phyloP scores from a whole-genome alignment of 2,113 vertebrate species.

The Chascanopsetta lugubris region DNA sequence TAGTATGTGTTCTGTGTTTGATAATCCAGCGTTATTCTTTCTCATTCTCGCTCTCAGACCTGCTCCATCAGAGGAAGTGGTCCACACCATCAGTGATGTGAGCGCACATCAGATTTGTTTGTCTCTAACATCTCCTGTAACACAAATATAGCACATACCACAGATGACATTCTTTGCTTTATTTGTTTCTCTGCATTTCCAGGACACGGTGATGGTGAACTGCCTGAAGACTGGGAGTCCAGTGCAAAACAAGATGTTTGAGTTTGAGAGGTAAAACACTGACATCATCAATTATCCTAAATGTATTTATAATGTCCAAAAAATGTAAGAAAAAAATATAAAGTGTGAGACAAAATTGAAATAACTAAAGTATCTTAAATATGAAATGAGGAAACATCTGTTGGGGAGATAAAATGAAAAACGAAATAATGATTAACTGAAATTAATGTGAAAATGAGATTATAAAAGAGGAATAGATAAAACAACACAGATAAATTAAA shows the following conservation, averaged over 20 bases:
- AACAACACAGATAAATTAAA: no score
- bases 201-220: constrained; percentile 79
- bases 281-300: rapidly evolving
- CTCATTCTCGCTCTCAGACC: constrained; percentile 56
- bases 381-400: no score
- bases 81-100: constrained; percentile 75
- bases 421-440: no score
- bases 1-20: not conserved
- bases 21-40: not conserved
- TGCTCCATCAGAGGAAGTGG: constrained; percentile 69
- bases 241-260: constrained; percentile 74
- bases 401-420: no score
- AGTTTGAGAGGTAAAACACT: constrained; percentile 77
- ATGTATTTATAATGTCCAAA: not conserved
- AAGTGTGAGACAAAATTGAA: no score
- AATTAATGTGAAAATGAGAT: no score
- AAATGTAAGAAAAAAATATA: no score
- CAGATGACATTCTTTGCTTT: no score
- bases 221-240: constrained; percentile 62
- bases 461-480: no score
- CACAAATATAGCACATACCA: no score
- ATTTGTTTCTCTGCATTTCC: constrained; percentile 8
- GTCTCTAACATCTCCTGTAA: not conserved
- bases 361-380: no score
- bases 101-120: constrained; percentile 20